Conservation (phyloP, 2,888 invertebrate genomes). For the Alloplasta piceator region DNA sequence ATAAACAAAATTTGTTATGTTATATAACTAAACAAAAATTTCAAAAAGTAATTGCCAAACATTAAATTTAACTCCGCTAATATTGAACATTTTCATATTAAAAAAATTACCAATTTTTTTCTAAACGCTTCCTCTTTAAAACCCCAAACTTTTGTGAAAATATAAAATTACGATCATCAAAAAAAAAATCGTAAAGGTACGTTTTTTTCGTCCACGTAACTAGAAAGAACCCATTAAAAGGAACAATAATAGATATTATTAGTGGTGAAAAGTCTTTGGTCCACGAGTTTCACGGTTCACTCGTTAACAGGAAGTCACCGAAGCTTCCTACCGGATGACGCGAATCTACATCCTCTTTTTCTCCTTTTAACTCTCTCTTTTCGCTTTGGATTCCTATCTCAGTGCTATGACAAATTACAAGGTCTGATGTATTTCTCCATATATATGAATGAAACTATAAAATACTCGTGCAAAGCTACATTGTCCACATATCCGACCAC, state of each 20-base stretch:
- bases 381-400: conserved; percentile 52
- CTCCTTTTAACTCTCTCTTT: conserved; percentile 65
- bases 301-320: conserved; percentile 73
- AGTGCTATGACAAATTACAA: conserved; percentile 42
- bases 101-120: too few species aligned
- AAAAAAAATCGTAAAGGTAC: too few species aligned
- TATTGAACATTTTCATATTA: too few species aligned
- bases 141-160: too few species aligned
- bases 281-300: conserved; percentile 64
- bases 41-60: too few species aligned
- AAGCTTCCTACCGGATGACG: conserved; percentile 70
- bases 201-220: too few species aligned
- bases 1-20: too few species aligned
- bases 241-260: not conserved
- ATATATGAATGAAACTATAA: conserved; percentile 54
- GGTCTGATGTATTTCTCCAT: conserved; percentile 51
- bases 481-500: conserved; percentile 26
- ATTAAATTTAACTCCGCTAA: too few species aligned
- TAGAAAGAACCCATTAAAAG: too few species aligned
- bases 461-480: conserved; percentile 67
- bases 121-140: too few species aligned
- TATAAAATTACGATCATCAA: too few species aligned
- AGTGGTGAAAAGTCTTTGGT: conserved; percentile 51
- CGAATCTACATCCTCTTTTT: conserved; percentile 68
- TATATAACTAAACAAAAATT: too few species aligned